Evolutionary conservation across 2,888 invertebrate species (phyloP).

Genomic region (Slavum lentiscoides): DNA sequence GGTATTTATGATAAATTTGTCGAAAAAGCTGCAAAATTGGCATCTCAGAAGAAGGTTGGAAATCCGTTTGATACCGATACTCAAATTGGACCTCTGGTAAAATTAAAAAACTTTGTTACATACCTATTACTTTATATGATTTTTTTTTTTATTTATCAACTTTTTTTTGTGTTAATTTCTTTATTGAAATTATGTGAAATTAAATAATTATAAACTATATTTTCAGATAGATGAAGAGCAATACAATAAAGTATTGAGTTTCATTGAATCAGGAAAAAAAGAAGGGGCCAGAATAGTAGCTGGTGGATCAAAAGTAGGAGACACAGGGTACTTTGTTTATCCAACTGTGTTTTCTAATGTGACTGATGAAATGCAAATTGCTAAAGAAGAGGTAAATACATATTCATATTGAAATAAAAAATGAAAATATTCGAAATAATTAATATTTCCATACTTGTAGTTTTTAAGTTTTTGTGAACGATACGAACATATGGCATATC

Average conservation of each 20-base stretch:
- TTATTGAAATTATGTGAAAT: not conserved
- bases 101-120: not conserved
- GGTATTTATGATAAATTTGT: conserved; percentile 92
- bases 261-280: conserved; percentile 79
- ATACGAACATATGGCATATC: no score
- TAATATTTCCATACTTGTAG: no score
- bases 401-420: not conserved
- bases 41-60: conserved; percentile 78
- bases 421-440: no score
- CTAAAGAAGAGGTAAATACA: conserved; percentile 72
- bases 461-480: no score
- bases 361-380: conserved; percentile 81
- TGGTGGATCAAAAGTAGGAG: conserved; percentile 72
- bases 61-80: conserved; percentile 81
- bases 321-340: conserved; percentile 79
- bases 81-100: conserved; percentile 87
- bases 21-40: conserved; percentile 66
- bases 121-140: no score
- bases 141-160: no score
- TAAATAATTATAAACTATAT: not conserved
- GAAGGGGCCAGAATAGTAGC: conserved; percentile 83
- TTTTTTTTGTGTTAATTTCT: no score
- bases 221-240: conserved; percentile 78
- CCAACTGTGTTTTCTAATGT: conserved; percentile 90
- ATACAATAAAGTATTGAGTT: conserved; percentile 75